Evolutionary conservation across 2,113 vertebrate genomes (phyloP).

Genomic region (human (Homo sapiens)): GRCh38 chr15:41244001-41244500

Average conservation of each 20-base stretch:
- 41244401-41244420: neutral
- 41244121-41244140: too few relatives aligned
- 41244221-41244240: neutral
- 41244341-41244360: conserved; percentile 1
- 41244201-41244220: neutral
- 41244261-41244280: neutral
- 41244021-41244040: too few relatives aligned
- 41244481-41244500: neutral
- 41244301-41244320: neutral
- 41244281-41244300: neutral
- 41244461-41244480: neutral
- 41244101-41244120: too few relatives aligned
- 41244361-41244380: neutral
- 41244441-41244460: neutral
- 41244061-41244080: too few relatives aligned
- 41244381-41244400: neutral
- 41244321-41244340: neutral
- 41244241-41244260: neutral
- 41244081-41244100: too few relatives aligned
- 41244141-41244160: too few relatives aligned
- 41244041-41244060: too few relatives aligned
- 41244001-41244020: too few relatives aligned
- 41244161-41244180: too few relatives aligned
- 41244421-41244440: neutral
- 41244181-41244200: too few relatives aligned